A percentile compares a stretch with the other conserved stretches of the same genome.
phyloP scores from a whole-genome alignment of 37 sponge, comb jelly and placozoan genomes.

The Lycopodina hypogea region DNA sequence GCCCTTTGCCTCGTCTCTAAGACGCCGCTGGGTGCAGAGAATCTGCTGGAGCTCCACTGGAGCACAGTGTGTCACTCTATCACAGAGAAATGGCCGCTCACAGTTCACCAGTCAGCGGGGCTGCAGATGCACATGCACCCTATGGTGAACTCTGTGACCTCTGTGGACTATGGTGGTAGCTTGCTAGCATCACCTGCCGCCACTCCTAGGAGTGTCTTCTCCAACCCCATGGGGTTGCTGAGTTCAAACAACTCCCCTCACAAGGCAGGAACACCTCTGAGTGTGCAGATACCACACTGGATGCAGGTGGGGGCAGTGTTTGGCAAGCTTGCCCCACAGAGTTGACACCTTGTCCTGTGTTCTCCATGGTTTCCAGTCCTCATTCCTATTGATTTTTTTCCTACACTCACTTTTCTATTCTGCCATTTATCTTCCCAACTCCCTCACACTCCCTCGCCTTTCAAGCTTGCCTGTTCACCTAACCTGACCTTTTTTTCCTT shows the following conservation, averaged over 20 bases:
- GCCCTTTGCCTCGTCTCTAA: slow-evolving; percentile 77
- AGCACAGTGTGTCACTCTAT: slow-evolving; percentile 59
- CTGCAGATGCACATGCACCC: background rate
- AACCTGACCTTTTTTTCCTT: too few relatives aligned
- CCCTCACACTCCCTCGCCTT: background rate
- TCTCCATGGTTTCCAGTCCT: too few relatives aligned
- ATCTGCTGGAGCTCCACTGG: slow-evolving; percentile 63
- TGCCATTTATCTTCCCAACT: too few relatives aligned
- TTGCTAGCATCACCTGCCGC: too few relatives aligned
- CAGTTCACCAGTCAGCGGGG: background rate
- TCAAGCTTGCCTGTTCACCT: background rate
- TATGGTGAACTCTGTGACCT: background rate
- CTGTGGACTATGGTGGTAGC: background rate
- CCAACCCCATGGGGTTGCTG: too few relatives aligned
- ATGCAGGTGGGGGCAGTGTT: too few relatives aligned
- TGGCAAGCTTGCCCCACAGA: background rate
- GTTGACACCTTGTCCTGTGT: background rate
- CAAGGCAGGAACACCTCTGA: background rate
- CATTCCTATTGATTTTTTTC: too few relatives aligned
- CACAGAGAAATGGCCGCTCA: slow-evolving; percentile 76
- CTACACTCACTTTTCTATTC: background rate
- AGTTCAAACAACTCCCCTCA: background rate
- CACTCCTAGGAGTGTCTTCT: too few relatives aligned
- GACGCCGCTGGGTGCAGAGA: slow-evolving; percentile 57
- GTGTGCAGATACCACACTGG: too few relatives aligned